phyloP scores from a whole-genome alignment of 2,888 invertebrate species.

The Clanis bilineata region DNA sequence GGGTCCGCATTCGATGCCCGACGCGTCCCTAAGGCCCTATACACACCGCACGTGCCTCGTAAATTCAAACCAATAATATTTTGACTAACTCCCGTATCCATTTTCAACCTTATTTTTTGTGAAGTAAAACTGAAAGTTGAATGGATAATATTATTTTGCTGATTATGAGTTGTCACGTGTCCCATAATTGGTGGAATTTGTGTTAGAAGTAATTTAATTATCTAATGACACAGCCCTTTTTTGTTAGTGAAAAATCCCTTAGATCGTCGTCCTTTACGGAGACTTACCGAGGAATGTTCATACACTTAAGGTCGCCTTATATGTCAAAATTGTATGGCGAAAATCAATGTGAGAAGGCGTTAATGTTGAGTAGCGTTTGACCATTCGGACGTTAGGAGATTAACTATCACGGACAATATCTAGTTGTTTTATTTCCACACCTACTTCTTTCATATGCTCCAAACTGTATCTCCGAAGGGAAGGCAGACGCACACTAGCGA shows the following conservation, averaged over 20 bases:
- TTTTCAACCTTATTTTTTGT: not conserved
- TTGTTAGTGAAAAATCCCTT: not conserved
- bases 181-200: conserved; percentile 13
- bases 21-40: conserved; percentile 10
- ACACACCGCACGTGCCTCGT: conserved; percentile 10
- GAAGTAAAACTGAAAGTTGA: too few relatives aligned
- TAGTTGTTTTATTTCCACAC: too few relatives aligned
- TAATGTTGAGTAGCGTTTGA: too few relatives aligned
- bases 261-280: not conserved
- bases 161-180: conserved; percentile 13
- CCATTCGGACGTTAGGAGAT: too few relatives aligned
- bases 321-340: too few relatives aligned
- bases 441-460: too few relatives aligned
- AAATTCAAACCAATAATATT: conserved; percentile 11
- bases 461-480: too few relatives aligned
- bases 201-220: conserved; percentile 20
- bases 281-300: not conserved
- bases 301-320: too few relatives aligned
- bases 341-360: too few relatives aligned
- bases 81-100: not conserved
- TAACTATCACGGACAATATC: too few relatives aligned
- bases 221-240: conserved; percentile 5
- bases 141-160: not conserved
- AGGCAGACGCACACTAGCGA: too few relatives aligned
- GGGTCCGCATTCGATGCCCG: conserved; percentile 5